phyloP scores from a whole-genome alignment of 2,888 invertebrate species.

The Aspidapion aeneum region DNA sequence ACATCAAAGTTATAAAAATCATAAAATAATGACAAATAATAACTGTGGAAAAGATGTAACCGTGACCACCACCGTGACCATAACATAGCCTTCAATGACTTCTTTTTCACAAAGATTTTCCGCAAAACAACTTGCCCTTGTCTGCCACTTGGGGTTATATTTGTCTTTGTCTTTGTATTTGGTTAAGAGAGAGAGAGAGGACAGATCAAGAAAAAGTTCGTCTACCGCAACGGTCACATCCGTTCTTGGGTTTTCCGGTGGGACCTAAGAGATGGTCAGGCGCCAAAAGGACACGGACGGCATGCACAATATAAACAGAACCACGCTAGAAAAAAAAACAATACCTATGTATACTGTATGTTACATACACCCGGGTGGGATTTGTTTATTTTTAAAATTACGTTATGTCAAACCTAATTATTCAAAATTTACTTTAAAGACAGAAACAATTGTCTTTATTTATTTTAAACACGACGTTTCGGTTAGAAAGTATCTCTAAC shows the following conservation, averaged over 20 bases:
- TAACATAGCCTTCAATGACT: background rate
- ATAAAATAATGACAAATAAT: too few relatives aligned
- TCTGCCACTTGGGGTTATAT: background rate
- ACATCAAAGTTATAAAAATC: too few relatives aligned
- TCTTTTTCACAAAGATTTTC: background rate
- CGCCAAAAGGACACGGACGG: slow-evolving; percentile 3
- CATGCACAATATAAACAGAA: slow-evolving; percentile 6
- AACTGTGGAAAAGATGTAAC: background rate
- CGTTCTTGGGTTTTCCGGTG: slow-evolving; percentile 43
- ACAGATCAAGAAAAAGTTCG: background rate
- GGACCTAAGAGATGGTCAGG: slow-evolving; percentile 5
- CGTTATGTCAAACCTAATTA: too few relatives aligned
- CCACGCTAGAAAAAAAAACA: too few relatives aligned
- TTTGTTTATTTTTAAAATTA: too few relatives aligned
- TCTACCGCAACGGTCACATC: slow-evolving; percentile 41
- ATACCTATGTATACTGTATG: too few relatives aligned
- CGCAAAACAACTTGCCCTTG: background rate
- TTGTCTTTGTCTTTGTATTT: background rate
- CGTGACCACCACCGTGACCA: background rate
- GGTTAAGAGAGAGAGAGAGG: background rate
- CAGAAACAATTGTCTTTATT: too few relatives aligned
- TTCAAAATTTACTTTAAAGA: too few relatives aligned
- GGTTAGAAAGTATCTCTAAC: too few relatives aligned
- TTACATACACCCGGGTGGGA: too few relatives aligned
- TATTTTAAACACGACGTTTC: too few relatives aligned